Percentiles rank a stretch among this genome's conserved stretches.
Evolutionary conservation across 1,140 invertebrate species (phyloP).

Genomic region (Lutraria rhynchaena): DNA sequence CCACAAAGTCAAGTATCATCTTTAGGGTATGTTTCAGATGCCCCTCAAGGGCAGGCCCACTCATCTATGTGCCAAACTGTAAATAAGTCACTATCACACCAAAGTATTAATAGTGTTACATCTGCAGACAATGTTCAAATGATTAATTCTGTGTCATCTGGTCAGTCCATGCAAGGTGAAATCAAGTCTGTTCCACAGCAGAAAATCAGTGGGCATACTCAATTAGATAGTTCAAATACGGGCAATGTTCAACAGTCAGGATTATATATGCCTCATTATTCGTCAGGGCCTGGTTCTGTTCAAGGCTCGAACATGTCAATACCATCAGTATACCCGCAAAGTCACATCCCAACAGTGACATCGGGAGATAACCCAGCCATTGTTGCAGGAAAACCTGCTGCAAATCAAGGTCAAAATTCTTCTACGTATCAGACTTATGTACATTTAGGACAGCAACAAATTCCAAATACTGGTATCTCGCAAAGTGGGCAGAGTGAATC

Average conservation of each 20-base stretch:
- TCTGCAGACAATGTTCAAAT: conserved; percentile 25
- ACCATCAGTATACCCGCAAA: conserved; percentile 34
- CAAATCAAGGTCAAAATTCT: conserved; percentile 39
- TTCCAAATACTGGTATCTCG: conserved; percentile 39
- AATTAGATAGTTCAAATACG: conserved; percentile 30
- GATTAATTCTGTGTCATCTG: conserved; percentile 30
- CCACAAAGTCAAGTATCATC: conserved; percentile 36
- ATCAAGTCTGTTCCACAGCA: neutral
- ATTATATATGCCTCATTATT: conserved; percentile 40
- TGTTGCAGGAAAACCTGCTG: neutral
- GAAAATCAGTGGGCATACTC: conserved; percentile 7
- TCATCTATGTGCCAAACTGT: conserved; percentile 51
- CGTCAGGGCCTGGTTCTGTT: conserved; percentile 18
- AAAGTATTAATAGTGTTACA: conserved; percentile 54
- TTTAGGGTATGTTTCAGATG: conserved; percentile 17
- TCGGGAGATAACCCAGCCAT: neutral
- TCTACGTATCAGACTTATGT: conserved; percentile 47
- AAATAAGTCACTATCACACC: conserved; percentile 55
- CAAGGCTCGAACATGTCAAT: conserved; percentile 27
- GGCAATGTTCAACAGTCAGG: conserved; percentile 28
- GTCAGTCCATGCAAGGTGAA: conserved; percentile 28
- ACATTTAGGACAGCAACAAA: conserved; percentile 48
- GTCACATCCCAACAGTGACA: conserved; percentile 1
- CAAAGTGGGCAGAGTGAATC: conserved; percentile 44
- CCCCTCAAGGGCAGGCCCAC: neutral